These are phyloP conservation scores for Nothoprocta pentlandii DNA, from an alignment of 2,113 vertebrate species.

Conservation along the genomic window DNA sequence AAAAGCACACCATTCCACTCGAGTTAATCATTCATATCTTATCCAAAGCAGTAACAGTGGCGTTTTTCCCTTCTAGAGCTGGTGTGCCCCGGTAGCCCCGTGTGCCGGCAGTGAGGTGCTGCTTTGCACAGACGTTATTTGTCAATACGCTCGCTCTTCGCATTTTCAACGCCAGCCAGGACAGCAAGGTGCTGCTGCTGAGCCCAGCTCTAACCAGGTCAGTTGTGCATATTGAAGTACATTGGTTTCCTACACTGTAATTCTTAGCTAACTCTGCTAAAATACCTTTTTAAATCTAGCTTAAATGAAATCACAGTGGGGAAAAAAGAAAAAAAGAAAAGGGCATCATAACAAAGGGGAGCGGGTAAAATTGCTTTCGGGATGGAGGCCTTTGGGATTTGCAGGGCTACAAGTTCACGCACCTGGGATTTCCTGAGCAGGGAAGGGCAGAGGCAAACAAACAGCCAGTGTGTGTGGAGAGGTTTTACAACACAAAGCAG, in stretches of 20 bases:
- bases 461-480: not conserved
- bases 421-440: rapidly evolving
- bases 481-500: not conserved
- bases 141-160: not conserved
- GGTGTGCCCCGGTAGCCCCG: not conserved
- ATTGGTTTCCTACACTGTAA: rapidly evolving
- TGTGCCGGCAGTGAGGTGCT: not conserved
- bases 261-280: not conserved
- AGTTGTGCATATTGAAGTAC: not conserved
- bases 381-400: not conserved
- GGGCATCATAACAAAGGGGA: not conserved
- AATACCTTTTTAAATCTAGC: not conserved
- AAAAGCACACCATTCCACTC: not conserved
- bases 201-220: not conserved
- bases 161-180: not conserved
- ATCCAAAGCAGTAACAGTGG: not conserved
- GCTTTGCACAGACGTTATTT: not conserved
- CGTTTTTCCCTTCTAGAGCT: not conserved
- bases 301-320: not conserved
- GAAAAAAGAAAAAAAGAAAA: not conserved
- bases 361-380: not conserved
- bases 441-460: not conserved
- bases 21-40: not conserved
- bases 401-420: not conserved
- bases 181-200: not conserved